Base-by-base conservation (phyloP, 2,113 vertebrate genomes). In the Puma concolor region DNA sequence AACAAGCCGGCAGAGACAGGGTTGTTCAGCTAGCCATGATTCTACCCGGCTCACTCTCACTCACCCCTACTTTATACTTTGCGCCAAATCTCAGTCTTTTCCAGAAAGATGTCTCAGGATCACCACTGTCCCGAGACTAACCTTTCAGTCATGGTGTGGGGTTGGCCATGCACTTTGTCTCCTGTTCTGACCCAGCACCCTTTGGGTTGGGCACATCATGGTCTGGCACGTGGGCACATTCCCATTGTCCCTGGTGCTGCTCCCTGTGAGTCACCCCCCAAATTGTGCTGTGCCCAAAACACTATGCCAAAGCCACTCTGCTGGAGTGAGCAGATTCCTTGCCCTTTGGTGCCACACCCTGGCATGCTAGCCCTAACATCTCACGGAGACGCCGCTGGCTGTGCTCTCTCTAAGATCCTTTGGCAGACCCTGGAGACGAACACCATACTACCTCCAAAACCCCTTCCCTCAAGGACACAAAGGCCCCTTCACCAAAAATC, bases 351-450 rank as follows among this genome's bases (percentile, higher is more conserved):
- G 29, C 64, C 13, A 8, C 31, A 36, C 41, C 15, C 7, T 29
- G 25, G 2, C 3, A 2, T 25, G 5, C 12, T 5, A 0, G 19
- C 16, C 48, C 23, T 5, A 14, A 29, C 6, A 66, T 25, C 44
- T 79, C 86, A 81, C n/a, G 66, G 50, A 86, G 36, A 29, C 11
- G 16, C 36, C 69, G 48, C 80, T 50, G 57, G 9, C 17, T 2
- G 0, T 27, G 4, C 1, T 66, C 12, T 60, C 48, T 50, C 74
- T 23, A 72, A 71, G 33, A 80, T 7, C 7, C 48, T 33, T 4
- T 36, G 9, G 17, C 1, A 16, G 27, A 10, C 21, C 4, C 63
- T 44, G 36, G 44, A 91, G 6, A 41, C 17, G 67, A 41, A 82
- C 2, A 15, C 10, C 33, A 54, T 25, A 7, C 15, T 72, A 16